Evolutionary conservation across 2,113 vertebrate species (phyloP), one percentile per base, ranked within the genome.

Genomic region (Opisthocomus hoazin): DNA sequence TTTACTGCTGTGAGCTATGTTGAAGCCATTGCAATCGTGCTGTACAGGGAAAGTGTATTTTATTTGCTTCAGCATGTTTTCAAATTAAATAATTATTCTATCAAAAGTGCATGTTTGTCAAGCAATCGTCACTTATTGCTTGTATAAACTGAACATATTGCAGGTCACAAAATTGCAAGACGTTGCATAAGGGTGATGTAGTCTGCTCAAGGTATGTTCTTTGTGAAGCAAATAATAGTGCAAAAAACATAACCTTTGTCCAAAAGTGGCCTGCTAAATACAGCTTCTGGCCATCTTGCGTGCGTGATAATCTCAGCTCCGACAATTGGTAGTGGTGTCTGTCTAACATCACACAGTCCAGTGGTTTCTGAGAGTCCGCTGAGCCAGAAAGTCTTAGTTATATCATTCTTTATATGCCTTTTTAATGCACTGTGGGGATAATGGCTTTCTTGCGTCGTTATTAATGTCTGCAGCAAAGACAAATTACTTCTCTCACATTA

Each of bases 401-500:
- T 9, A 17, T 3, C 15, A 4, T 48, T 30, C 45, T 63, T 69
- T 54, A 54, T 14, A 34, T 2, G 6, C 7, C 37, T 51, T 84
- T 89, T 61, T 21, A 41, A 27, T 53, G 11, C 20, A 5, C 9
- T n/a, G 6, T 34, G 30, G 19, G 32, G 15, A 60, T 39, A 65
- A 66, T n/a, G 41, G 8, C 4, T 36, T 74, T 56, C 41, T 41
- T 41, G 2, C 5, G 1, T 20, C 32, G 15, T 29, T 75, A 45
- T 63, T 63, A 70, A 34, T 74, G 57, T 15, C 41, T 32, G 19
- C 32, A 84, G 12, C n/a, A 73, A 79, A 92, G 78, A 66, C 23
- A 66, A 75, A 53, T 22, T 30, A 3, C 46, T 68, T 32, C 15
- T 41, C 7, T 69, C 36, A 14, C 0, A 0, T 5, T 34, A 30